These are phyloP conservation scores for Pissodes strobi DNA, from an alignment of 1,140 invertebrate genomes.

Conservation along the genomic window DNA sequence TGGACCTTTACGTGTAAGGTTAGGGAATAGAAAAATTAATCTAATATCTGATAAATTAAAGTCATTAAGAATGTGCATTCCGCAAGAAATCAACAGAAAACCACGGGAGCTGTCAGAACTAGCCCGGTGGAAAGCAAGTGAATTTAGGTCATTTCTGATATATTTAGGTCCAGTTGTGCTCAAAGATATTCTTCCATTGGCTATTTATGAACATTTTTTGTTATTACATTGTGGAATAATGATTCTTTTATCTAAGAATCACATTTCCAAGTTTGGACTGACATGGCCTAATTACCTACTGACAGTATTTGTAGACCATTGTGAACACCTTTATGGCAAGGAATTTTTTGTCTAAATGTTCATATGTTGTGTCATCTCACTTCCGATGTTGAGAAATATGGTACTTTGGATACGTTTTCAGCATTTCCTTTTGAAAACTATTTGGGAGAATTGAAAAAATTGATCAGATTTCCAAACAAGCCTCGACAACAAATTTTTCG, in stretches of 20 bases:
- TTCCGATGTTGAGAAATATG: slow-evolving; percentile 54
- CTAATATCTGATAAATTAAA: too few species aligned
- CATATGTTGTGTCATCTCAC: slow-evolving; percentile 52
- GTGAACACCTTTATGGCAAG: slow-evolving; percentile 41
- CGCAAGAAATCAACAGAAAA: slow-evolving; percentile 39
- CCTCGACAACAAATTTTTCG: slow-evolving; percentile 40
- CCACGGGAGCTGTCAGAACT: slow-evolving; percentile 29
- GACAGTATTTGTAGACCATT: slow-evolving; percentile 19
- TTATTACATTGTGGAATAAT: too few species aligned
- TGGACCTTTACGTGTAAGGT: too few species aligned
- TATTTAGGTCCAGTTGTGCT: slow-evolving; percentile 56
- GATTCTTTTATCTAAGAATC: slow-evolving; percentile 54
- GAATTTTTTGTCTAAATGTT: slow-evolving; percentile 47
- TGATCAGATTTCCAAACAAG: slow-evolving; percentile 41
- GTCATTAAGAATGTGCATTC: too few species aligned
- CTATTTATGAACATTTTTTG: too few species aligned
- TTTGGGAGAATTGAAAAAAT: slow-evolving; percentile 53
- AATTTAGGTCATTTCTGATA: slow-evolving; percentile 57
- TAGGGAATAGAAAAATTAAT: too few species aligned
- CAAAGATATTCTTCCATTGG: slow-evolving; percentile 44
- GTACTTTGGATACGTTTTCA: slow-evolving; percentile 53
- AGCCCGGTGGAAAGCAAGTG: too few species aligned
- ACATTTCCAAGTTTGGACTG: not conserved
- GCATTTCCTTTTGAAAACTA: slow-evolving; percentile 59
- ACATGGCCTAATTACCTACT: too few species aligned